Evolutionary conservation across 2,888 invertebrate genomes (phyloP).

Genomic region (Drosophila subsilvestris): DNA sequence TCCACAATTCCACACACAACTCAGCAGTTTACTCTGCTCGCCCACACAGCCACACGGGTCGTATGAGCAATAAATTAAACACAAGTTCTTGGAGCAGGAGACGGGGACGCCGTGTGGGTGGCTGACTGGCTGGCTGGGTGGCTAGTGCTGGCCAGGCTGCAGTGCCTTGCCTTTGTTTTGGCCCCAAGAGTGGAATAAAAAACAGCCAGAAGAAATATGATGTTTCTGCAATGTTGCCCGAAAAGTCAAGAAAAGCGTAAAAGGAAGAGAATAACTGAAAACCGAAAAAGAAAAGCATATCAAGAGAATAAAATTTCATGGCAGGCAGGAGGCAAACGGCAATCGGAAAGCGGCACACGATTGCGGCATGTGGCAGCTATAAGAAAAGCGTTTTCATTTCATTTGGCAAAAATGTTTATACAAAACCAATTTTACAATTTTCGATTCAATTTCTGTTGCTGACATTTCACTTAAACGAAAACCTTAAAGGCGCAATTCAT

Average conservation of each 20-base stretch:
- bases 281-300: constrained; percentile 10
- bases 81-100: constrained; percentile 34
- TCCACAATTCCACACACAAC: constrained; percentile 58
- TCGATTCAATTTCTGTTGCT: constrained; percentile 83
- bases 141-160: constrained; percentile 22
- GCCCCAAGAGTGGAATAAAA: constrained; percentile 54
- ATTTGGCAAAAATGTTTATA: constrained; percentile 79
- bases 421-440: constrained; percentile 81
- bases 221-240: constrained; percentile 50
- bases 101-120: not conserved
- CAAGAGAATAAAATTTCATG: constrained; percentile 42
- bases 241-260: constrained; percentile 37
- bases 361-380: constrained; percentile 28
- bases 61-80: constrained; percentile 72
- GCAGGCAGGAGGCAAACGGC: constrained; percentile 43
- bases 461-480: constrained; percentile 84
- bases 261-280: constrained; percentile 12
- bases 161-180: constrained; percentile 60
- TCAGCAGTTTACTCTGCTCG: constrained; percentile 39
- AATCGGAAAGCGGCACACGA: constrained; percentile 4
- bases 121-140: not conserved
- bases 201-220: constrained; percentile 75
- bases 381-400: constrained; percentile 78
- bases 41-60: constrained; percentile 35
- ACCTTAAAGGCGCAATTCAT: constrained; percentile 82